A percentile compares a stretch with the other conserved stretches of the same genome.
Evolutionary conservation across 2,797 vertebrate species (phyloP).

Genomic region (Leptatherina wallacei): DNA sequence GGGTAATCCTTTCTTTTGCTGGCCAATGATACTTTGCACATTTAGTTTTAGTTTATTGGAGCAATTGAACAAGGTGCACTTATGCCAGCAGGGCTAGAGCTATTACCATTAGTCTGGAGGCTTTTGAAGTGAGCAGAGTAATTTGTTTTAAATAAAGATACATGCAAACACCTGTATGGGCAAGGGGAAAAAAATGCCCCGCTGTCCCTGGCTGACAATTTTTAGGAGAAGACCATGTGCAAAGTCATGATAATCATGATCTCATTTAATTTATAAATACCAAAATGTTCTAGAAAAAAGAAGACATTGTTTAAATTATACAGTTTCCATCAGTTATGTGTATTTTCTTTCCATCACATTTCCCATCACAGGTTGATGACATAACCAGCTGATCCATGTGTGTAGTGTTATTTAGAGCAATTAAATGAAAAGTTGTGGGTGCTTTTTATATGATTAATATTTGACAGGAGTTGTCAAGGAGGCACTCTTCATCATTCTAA

Average conservation of each 20-base stretch:
- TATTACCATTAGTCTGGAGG: constrained; percentile 77
- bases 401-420: constrained; percentile 39
- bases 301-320: constrained; percentile 11
- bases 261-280: neutral
- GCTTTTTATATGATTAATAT: constrained; percentile 66
- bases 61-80: constrained; percentile 78
- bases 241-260: neutral
- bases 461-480: constrained; percentile 66
- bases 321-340: constrained; percentile 1
- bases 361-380: constrained; percentile 2
- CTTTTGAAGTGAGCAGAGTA: constrained; percentile 62
- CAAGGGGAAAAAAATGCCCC: constrained; percentile 1
- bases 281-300: constrained; percentile 17
- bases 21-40: constrained; percentile 62
- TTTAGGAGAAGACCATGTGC: constrained; percentile 8
- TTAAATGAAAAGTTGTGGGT: constrained; percentile 44
- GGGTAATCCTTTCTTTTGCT: constrained; percentile 61
- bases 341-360: constrained; percentile 5
- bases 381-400: constrained; percentile 16
- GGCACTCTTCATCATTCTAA: constrained; percentile 70
- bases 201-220: constrained; percentile 17
- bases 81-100: constrained; percentile 71
- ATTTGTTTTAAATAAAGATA: constrained; percentile 72
- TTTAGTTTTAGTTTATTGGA: constrained; percentile 79
- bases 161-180: constrained; percentile 45